Evolutionary conservation across 2,113 vertebrate genomes (phyloP).

Genomic region (Uria aalge): DNA sequence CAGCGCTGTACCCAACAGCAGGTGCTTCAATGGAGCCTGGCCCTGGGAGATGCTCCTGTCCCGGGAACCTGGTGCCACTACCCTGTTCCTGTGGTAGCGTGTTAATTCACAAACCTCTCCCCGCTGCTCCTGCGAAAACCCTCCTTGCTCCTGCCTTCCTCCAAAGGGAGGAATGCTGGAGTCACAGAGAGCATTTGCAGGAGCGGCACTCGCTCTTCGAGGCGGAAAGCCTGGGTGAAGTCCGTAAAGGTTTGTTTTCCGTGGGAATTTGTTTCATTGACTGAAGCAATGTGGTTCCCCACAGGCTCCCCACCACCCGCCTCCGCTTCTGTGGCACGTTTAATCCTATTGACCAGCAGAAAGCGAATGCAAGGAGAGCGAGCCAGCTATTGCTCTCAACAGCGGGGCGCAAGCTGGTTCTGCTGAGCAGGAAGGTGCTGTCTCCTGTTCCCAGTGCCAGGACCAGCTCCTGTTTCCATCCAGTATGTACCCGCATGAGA

Average conservation of each 20-base stretch:
- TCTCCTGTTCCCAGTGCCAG: not conserved
- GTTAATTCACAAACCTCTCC: not conserved
- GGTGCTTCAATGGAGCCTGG: not conserved
- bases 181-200: not conserved
- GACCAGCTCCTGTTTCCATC: not conserved
- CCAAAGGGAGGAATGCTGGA: not conserved
- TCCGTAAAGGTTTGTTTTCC: not conserved
- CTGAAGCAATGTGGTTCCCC: not conserved
- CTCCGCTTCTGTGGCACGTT: not conserved
- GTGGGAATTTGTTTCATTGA: fast-evolving
- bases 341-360: not conserved
- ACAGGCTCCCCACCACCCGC: not conserved
- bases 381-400: not conserved
- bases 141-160: not conserved
- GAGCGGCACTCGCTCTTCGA: fast-evolving
- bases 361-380: not conserved
- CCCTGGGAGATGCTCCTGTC: not conserved
- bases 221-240: not conserved
- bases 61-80: not conserved
- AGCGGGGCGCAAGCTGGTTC: not conserved
- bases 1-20: not conserved
- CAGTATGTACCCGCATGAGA: not conserved
- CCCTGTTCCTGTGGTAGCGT: fast-evolving
- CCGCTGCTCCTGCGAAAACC: not conserved
- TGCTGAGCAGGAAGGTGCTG: not conserved